These are phyloP conservation scores for Eurytoma californica DNA, from an alignment of 2,888 invertebrate genomes.

Conservation along the genomic window DNA sequence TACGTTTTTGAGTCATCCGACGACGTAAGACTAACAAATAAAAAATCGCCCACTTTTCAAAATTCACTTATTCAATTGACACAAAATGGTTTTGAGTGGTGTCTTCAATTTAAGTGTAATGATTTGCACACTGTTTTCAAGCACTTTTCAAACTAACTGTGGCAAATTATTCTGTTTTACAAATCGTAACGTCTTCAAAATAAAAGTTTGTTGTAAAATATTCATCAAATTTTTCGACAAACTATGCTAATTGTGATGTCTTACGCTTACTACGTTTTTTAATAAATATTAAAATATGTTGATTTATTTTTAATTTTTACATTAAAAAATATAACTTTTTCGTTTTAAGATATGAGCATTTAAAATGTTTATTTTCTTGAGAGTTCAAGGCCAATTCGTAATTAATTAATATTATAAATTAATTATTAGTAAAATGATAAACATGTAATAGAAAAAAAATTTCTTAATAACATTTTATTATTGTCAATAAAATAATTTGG, in stretches of 20 bases:
- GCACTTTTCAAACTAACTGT: constrained; percentile 36
- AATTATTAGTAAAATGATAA: too few species aligned
- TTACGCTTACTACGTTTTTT: constrained; percentile 39
- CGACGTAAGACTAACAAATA: constrained; percentile 67
- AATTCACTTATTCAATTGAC: constrained; percentile 39
- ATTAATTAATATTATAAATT: too few species aligned
- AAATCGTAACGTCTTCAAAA: background rate
- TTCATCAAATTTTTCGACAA: background rate
- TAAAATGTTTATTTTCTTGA: too few species aligned
- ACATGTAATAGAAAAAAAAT: too few species aligned
- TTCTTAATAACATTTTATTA: background rate
- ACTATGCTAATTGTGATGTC: constrained; percentile 49
- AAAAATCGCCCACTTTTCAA: constrained; percentile 20
- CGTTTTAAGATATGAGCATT: background rate
- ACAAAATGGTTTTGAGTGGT: constrained; percentile 41
- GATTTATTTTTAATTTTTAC: background rate
- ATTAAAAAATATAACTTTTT: constrained; percentile 4
- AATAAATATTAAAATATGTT: constrained; percentile 18
- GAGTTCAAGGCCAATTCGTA: too few species aligned
- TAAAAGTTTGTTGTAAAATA: constrained; percentile 12
- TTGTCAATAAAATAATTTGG: background rate
- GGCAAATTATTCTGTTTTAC: background rate
- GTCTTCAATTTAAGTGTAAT: constrained; percentile 40
- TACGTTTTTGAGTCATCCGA: constrained; percentile 71
- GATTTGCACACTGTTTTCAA: constrained; percentile 43